Evolutionary conservation across 2,113 vertebrate species (phyloP).

Genomic region (Zosterops hypoxanthus): DNA sequence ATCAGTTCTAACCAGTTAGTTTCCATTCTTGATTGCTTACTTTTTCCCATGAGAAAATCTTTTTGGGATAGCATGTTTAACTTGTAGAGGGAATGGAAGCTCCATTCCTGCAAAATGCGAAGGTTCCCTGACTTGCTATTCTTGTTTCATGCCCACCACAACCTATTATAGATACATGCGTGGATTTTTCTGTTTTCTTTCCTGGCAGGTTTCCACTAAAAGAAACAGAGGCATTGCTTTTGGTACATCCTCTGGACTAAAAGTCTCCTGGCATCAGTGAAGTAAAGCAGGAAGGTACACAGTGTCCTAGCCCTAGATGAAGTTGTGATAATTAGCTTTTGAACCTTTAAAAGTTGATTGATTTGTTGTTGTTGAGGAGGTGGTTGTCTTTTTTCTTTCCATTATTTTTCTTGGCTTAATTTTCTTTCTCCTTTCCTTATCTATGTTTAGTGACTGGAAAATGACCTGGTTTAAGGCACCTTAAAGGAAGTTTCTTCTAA

Average conservation of each 20-base stretch:
- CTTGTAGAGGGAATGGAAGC: background rate
- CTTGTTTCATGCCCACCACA: background rate
- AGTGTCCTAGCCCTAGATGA: background rate
- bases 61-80: background rate
- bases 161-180: background rate
- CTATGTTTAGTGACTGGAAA: background rate
- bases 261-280: conserved; percentile 75
- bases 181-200: background rate
- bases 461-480: background rate
- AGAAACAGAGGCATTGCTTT: conserved; percentile 41
- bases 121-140: background rate
- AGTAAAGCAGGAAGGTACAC: background rate
- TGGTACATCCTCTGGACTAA: conserved; percentile 74
- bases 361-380: background rate
- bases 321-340: background rate
- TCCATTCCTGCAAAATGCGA: background rate
- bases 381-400: no score
- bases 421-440: background rate
- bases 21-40: background rate
- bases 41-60: conserved; percentile 44
- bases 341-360: background rate
- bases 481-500: background rate
- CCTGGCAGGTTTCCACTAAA: conserved; percentile 16
- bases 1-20: background rate
- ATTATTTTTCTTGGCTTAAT: background rate